Evolutionary conservation across 2,113 vertebrate genomes (phyloP).

Genomic region (Myrmophylax atrothorax): DNA sequence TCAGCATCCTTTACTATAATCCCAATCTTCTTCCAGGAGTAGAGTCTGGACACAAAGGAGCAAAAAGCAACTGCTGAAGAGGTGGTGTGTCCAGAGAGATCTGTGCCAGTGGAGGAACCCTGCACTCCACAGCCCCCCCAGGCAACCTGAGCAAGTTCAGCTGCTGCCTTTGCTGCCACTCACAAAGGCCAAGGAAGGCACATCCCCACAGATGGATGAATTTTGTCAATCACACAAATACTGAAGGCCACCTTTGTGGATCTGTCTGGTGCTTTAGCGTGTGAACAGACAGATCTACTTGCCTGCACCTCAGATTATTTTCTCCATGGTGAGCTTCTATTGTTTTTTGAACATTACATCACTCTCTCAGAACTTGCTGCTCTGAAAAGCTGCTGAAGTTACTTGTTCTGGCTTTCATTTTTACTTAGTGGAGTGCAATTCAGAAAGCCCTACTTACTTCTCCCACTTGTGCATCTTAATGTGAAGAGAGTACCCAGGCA

Average conservation of each 20-base stretch:
- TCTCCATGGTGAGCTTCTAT: not conserved
- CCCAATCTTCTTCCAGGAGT: not conserved
- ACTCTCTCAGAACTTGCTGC: not conserved
- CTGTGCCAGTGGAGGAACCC: not conserved
- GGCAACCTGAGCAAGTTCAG: not conserved
- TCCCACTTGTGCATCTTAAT: not conserved
- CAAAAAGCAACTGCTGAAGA: not conserved
- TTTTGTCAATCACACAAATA: not conserved
- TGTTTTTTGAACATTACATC: not conserved
- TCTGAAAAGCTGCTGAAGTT: not conserved
- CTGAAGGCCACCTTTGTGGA: not conserved
- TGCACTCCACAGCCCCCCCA: accelerated
- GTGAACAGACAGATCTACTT: not conserved
- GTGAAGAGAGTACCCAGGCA: not conserved
- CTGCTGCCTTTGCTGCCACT: not conserved
- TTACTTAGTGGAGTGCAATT: not conserved
- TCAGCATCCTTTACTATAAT: not conserved
- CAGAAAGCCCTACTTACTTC: not conserved
- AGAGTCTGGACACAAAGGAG: not conserved
- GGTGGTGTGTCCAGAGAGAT: not conserved
- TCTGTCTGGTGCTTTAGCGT: not conserved
- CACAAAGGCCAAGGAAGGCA: not conserved
- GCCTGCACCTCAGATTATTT: not conserved
- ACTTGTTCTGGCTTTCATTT: not conserved
- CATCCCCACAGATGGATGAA: accelerated